A percentile compares a stretch with the other conserved stretches of the same genome.
phyloP scores from a whole-genome alignment of 2,888 invertebrate genomes.

The Euspilapteryx auroguttella region DNA sequence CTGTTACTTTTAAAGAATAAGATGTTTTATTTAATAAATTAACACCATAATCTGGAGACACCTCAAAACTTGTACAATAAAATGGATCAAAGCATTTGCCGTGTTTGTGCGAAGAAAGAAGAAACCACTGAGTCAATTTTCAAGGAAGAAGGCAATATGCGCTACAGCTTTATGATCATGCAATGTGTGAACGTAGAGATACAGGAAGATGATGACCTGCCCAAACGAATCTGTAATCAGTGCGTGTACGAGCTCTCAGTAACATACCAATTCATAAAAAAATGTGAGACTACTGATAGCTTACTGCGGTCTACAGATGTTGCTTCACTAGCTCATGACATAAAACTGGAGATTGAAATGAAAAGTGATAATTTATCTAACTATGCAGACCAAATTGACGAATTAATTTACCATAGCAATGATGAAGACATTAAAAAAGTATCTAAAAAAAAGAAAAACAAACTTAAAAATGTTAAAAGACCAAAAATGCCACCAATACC shows the following conservation, averaged over 20 bases:
- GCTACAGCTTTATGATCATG: slow-evolving; percentile 29
- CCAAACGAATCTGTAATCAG: slow-evolving; percentile 26
- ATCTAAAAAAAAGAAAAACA: slow-evolving; percentile 9
- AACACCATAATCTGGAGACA: too few relatives aligned
- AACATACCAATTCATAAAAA: slow-evolving; percentile 29
- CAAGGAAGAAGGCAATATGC: slow-evolving; percentile 22
- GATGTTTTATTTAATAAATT: too few relatives aligned
- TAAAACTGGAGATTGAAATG: too few relatives aligned
- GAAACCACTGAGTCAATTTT: slow-evolving; percentile 32
- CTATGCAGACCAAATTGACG: too few relatives aligned
- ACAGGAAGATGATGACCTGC: slow-evolving; percentile 30
- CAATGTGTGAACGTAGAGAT: slow-evolving; percentile 28
- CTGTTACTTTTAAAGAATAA: too few relatives aligned
- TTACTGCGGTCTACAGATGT: slow-evolving; percentile 24
- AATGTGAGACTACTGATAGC: slow-evolving; percentile 34
- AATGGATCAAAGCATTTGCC: slow-evolving; percentile 24
- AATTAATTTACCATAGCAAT: too few relatives aligned
- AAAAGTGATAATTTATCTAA: too few relatives aligned
- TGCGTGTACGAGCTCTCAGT: slow-evolving; percentile 27
- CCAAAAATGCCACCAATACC: slow-evolving; percentile 21
- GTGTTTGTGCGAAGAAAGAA: slow-evolving; percentile 31
- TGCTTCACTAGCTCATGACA: too few relatives aligned
- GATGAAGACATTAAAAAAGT: background rate
- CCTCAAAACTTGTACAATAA: too few relatives aligned
- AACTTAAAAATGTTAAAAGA: slow-evolving; percentile 14